Percentiles rank a stretch among this genome's conserved stretches.
Evolutionary conservation across 2,113 vertebrate genomes (phyloP).

Genomic region (Alces alces): DNA sequence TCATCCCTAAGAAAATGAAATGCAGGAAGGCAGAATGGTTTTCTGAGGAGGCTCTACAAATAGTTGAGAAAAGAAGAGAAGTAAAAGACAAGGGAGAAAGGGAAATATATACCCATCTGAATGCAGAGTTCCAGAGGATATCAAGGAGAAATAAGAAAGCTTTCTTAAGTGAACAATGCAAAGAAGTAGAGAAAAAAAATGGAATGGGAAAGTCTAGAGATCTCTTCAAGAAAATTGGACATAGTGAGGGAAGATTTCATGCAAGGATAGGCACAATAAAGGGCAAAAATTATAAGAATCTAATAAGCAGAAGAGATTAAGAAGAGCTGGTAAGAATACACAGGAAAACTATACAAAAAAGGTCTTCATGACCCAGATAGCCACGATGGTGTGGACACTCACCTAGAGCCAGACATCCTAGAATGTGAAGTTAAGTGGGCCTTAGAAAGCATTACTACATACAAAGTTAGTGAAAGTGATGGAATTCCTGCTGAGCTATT

Average conservation of each 20-base stretch:
- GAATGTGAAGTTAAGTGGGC: not conserved
- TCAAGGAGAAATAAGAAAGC: not conserved
- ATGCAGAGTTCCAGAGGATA: not conserved
- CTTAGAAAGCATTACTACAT: not conserved
- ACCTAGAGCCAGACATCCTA: not conserved
- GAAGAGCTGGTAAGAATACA: not conserved
- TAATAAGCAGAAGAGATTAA: not conserved
- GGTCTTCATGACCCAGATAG: not conserved
- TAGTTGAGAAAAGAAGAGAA: not conserved
- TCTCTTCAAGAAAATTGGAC: not conserved
- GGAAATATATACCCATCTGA: not conserved
- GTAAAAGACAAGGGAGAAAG: not conserved
- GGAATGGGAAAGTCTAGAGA: not conserved
- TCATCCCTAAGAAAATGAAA: not conserved
- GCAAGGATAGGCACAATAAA: not conserved
- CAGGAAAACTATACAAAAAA: not conserved
- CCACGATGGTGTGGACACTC: not conserved
- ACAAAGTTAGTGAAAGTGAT: not conserved
- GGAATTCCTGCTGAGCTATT: not conserved
- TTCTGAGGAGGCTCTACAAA: not conserved
- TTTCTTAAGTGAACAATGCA: not conserved
- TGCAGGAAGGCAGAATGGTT: not conserved
- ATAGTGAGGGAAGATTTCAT: not conserved
- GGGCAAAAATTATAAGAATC: not conserved
- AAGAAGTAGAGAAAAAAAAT: not conserved